These are phyloP conservation scores for Kryphioiulus occultus DNA, from an alignment of 2,888 invertebrate species.

Conservation along the genomic window DNA sequence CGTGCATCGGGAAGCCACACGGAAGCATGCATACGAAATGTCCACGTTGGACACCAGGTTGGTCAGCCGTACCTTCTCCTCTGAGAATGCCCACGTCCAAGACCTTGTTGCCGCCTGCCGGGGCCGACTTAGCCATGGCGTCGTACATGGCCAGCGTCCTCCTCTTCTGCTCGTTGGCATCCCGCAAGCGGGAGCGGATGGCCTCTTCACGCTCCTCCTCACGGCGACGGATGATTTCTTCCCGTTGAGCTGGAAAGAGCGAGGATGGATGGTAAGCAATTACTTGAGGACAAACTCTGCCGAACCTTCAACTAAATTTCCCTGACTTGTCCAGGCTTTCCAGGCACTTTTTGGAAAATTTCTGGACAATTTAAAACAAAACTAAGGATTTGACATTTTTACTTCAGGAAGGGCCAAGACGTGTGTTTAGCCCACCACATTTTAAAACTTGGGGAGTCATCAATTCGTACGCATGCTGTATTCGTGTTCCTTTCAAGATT, in stretches of 20 bases:
- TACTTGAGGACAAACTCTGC: not conserved
- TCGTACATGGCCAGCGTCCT: conserved; percentile 61
- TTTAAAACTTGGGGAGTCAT: too few species aligned
- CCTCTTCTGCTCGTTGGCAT: conserved; percentile 61
- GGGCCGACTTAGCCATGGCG: conserved; percentile 59
- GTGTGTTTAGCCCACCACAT: too few species aligned
- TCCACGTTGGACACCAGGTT: too few species aligned
- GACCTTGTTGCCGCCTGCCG: conserved; percentile 57
- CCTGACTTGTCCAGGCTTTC: too few species aligned
- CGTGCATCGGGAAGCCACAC: too few species aligned
- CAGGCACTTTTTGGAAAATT: too few species aligned
- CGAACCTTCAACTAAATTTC: too few species aligned
- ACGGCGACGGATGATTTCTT: conserved; percentile 56
- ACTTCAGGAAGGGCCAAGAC: too few species aligned
- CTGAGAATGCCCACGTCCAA: conserved; percentile 56
- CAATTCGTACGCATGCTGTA: too few species aligned
- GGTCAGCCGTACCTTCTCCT: conserved; percentile 41
- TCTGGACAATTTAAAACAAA: not conserved
- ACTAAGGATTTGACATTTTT: not conserved
- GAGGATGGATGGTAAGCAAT: not conserved
- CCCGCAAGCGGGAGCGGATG: conserved; percentile 57
- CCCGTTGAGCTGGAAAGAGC: conserved; percentile 54
- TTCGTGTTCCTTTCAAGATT: too few species aligned
- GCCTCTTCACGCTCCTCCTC: conserved; percentile 57
- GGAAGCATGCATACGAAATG: too few species aligned